Evolutionary conservation across 1,140 invertebrate species (phyloP), one percentile per base, ranked within the genome.

Genomic region (Apolygus lucorum): DNA sequence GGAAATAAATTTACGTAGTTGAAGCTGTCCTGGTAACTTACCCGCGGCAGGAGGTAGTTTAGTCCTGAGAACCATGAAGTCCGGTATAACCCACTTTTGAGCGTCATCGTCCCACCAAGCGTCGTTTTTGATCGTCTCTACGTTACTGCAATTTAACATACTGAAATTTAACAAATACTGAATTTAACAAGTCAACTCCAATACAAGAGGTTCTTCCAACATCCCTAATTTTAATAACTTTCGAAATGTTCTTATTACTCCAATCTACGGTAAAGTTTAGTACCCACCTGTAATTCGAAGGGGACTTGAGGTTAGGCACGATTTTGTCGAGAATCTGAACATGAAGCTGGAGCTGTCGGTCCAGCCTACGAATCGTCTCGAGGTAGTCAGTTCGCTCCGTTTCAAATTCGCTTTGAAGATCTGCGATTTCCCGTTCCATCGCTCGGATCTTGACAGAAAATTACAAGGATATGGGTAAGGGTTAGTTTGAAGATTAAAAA

Each of bases 401-500:
- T 79, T 94, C 89, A 79, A 94, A 94, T 81, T 94, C 91, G 52
- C 87, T 84, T 73, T 92, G 90, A 1, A 94, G 78, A 79, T 94
- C 91, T 22, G 79, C 77, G 11, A 93, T 88, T 78, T 93, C 91
- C 71, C 85, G 79, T 75, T 91, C 87, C 63, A 90, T 75, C 25
- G 83, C 78, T 76, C 83, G 82, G 17, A 87, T 79, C 84, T 86
- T 66, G 17, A 42, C 34, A n/a, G n/a, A n/a, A n/a, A n/a, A n/a
- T n/a, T n/a, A n/a, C n/a, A n/a, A n/a, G n/a, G n/a, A n/a, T n/a
- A n/a, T n/a, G n/a, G n/a, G n/a, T n/a, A n/a, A n/a, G n/a, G n/a
- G n/a, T n/a, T n/a, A n/a, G n/a, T n/a, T n/a, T n/a, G n/a, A n/a
- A n/a, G n/a, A n/a, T n/a, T n/a, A n/a, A n/a, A n/a, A n/a, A n/a